These are phyloP conservation scores for Corapipo altera DNA, from an alignment of 2,113 vertebrate genomes.

Conservation along the genomic window DNA sequence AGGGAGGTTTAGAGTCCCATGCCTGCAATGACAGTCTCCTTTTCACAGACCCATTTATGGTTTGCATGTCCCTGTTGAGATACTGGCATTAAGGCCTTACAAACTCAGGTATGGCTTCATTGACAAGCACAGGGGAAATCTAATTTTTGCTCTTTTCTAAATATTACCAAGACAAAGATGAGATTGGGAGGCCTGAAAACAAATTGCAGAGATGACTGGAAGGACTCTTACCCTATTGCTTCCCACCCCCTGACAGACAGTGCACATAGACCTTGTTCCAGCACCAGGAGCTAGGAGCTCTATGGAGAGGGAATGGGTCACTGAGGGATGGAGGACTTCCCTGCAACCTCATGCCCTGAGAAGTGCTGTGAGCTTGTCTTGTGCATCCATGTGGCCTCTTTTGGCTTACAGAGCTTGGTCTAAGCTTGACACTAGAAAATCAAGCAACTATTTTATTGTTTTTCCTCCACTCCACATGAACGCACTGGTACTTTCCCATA, in stretches of 20 bases:
- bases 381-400: neutral
- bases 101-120: neutral
- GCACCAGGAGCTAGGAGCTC: neutral
- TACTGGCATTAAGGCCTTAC: neutral
- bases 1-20: neutral
- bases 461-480: neutral
- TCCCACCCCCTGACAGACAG: fast-evolving
- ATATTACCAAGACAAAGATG: neutral
- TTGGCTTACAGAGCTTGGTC: neutral
- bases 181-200: neutral
- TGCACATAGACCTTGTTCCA: neutral
- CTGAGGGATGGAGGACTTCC: neutral
- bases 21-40: neutral
- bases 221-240: neutral
- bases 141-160: neutral
- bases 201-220: neutral
- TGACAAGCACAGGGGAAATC: neutral
- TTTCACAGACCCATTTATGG: neutral
- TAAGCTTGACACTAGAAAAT: neutral
- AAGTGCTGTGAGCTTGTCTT: neutral
- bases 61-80: neutral
- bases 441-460: neutral
- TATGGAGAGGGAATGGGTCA: neutral
- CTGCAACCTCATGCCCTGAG: neutral
- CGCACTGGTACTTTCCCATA: neutral